These are phyloP conservation scores for Chaitophorus viminalis DNA, from an alignment of 2,888 invertebrate genomes.

Conservation along the genomic window DNA sequence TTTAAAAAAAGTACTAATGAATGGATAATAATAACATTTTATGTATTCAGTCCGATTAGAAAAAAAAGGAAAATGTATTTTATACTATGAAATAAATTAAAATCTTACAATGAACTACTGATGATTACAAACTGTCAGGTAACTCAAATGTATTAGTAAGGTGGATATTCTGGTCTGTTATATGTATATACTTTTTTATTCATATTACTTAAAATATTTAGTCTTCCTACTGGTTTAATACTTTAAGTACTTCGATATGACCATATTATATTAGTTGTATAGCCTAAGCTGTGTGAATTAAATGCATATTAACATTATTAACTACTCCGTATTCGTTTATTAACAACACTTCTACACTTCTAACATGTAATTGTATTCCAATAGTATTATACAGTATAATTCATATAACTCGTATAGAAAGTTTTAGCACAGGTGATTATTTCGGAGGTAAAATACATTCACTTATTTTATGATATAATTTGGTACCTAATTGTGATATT, in stretches of 20 bases:
- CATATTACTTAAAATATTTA: neutral
- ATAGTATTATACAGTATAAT: neutral
- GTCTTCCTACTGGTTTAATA: too few relatives aligned
- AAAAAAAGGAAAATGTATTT: too few relatives aligned
- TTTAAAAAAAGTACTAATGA: too few relatives aligned
- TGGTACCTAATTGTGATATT: neutral
- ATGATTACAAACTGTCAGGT: too few relatives aligned
- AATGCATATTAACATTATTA: neutral
- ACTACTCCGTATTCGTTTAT: neutral
- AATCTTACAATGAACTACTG: too few relatives aligned
- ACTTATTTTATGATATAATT: constrained; percentile 14
- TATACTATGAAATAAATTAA: too few relatives aligned
- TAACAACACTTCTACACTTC: neutral
- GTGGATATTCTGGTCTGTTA: too few relatives aligned
- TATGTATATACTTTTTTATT: neutral
- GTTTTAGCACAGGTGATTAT: neutral
- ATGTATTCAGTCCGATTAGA: too few relatives aligned
- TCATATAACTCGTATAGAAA: neutral
- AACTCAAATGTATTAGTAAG: too few relatives aligned
- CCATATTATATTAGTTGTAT: neutral
- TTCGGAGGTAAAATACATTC: constrained; percentile 18
- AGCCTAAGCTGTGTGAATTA: neutral
- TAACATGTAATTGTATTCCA: neutral
- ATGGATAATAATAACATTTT: too few relatives aligned
- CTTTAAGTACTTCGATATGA: neutral